Conservation (phyloP, 2,888 invertebrate genomes). For the Drosophila paranaensis region DNA sequence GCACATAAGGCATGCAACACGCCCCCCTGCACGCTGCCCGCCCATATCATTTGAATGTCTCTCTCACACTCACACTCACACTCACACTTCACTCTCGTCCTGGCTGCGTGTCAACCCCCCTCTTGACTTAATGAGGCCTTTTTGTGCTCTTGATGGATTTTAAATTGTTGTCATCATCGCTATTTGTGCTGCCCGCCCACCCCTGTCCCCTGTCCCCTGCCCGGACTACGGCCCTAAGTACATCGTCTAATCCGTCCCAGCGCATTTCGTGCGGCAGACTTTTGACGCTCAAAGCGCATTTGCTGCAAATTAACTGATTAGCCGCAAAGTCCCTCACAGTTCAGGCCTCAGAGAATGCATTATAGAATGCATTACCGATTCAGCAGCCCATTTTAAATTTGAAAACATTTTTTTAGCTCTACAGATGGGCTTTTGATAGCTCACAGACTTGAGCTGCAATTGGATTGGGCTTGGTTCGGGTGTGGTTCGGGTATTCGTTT, state of each 20-base stretch:
- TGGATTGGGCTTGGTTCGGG: not conserved
- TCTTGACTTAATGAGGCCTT: slow-evolving; percentile 82
- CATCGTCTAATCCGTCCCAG: slow-evolving; percentile 46
- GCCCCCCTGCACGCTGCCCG: slow-evolving; percentile 44
- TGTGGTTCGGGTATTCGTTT: not conserved
- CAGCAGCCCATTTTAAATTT: not conserved
- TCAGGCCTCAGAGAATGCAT: slow-evolving; percentile 18
- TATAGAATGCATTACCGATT: slow-evolving; percentile 5
- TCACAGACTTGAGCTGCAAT: not conserved
- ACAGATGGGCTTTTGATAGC: not conserved
- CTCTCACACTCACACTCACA: not conserved
- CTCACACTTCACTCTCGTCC: not conserved
- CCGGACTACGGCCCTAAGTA: not conserved
- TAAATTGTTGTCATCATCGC: slow-evolving; percentile 82
- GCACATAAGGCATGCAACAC: slow-evolving; percentile 53
- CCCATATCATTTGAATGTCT: slow-evolving; percentile 37
- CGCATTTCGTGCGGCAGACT: slow-evolving; percentile 53
- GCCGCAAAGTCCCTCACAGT: slow-evolving; percentile 9
- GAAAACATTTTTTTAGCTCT: not conserved
- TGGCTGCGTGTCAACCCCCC: slow-evolving; percentile 59
- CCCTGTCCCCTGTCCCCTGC: not conserved
- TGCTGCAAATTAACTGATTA: slow-evolving; percentile 50
- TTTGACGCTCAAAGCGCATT: slow-evolving; percentile 64
- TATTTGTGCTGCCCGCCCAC: slow-evolving; percentile 52
- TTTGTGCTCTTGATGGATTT: slow-evolving; percentile 82